A percentile compares a stretch with the other conserved stretches of the same genome.
These are phyloP conservation scores for Stomatorhinus ivindoensis DNA, from an alignment of 2,113 vertebrate species.

Conservation along the genomic window DNA sequence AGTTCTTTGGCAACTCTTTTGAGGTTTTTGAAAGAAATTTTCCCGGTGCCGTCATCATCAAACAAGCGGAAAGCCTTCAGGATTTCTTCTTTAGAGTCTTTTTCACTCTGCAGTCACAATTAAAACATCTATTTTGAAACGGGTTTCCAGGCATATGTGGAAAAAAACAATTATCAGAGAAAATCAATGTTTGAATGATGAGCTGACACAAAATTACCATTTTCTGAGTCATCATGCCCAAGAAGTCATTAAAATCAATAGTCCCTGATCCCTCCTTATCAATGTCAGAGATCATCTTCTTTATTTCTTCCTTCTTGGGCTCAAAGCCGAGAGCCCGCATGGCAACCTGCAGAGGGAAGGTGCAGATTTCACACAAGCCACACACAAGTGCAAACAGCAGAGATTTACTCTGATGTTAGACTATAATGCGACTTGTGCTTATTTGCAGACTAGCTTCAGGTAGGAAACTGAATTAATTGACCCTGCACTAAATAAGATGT, in stretches of 20 bases:
- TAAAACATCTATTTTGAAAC: background rate
- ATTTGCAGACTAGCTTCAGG: background rate
- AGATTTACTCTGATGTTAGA: background rate
- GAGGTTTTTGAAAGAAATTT: conserved; percentile 86
- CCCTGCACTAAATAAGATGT: background rate
- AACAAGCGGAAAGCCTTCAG: conserved; percentile 88
- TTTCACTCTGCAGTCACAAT: conserved; percentile 66
- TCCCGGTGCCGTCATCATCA: conserved; percentile 85
- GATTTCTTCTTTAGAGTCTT: conserved; percentile 89
- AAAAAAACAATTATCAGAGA: background rate
- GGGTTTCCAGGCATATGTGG: background rate
- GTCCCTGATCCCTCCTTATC: conserved; percentile 74
- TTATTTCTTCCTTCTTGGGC: conserved; percentile 91
- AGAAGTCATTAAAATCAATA: conserved; percentile 79
- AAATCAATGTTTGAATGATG: background rate
- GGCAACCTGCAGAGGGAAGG: conserved; percentile 67
- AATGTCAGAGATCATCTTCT: conserved; percentile 79
- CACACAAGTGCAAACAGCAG: background rate
- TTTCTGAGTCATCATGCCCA: conserved; percentile 52
- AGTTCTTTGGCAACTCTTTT: conserved; percentile 87
- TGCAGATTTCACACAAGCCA: background rate
- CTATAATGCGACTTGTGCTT: background rate
- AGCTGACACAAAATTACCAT: background rate
- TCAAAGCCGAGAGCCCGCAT: conserved; percentile 91
- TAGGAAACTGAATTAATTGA: background rate